These are phyloP conservation scores for Sylvietta virens DNA, from an alignment of 2,113 vertebrate genomes.

Conservation along the genomic window DNA sequence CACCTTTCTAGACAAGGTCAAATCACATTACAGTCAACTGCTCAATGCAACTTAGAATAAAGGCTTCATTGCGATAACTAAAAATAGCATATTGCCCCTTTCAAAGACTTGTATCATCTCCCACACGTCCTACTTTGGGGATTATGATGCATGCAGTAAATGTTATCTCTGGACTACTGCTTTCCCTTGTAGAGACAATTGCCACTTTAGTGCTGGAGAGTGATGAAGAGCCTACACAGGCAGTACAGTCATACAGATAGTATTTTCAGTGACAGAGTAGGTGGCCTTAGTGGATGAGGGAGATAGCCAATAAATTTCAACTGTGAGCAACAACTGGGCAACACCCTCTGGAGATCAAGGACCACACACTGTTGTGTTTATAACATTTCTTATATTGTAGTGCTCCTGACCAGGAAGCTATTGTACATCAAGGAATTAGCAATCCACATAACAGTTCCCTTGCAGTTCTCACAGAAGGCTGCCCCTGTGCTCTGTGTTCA, in stretches of 20 bases:
- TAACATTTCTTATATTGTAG: neutral
- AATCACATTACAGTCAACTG: neutral
- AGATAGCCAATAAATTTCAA: neutral
- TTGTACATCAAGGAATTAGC: neutral
- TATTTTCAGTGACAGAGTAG: slow-evolving; percentile 14
- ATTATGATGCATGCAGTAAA: neutral
- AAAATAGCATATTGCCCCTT: neutral
- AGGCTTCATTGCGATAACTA: neutral
- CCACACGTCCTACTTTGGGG: slow-evolving; percentile 8
- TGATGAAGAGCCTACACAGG: slow-evolving; percentile 2
- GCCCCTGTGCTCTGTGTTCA: neutral
- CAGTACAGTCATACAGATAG: neutral
- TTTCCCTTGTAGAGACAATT: neutral
- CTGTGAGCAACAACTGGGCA: neutral
- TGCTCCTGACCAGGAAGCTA: neutral
- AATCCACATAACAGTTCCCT: neutral
- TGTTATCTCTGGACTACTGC: neutral
- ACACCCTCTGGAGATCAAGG: neutral
- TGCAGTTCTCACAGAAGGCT: neutral
- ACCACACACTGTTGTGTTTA: neutral
- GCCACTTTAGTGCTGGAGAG: neutral
- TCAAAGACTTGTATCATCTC: neutral
- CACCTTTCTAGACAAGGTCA: neutral
- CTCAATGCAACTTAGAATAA: neutral
- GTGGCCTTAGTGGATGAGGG: neutral